A percentile compares a stretch with the other conserved stretches of the same genome.
phyloP scores from a whole-genome alignment of 2,113 vertebrate species.

The Cryptoleucopteryx plumbea region DNA sequence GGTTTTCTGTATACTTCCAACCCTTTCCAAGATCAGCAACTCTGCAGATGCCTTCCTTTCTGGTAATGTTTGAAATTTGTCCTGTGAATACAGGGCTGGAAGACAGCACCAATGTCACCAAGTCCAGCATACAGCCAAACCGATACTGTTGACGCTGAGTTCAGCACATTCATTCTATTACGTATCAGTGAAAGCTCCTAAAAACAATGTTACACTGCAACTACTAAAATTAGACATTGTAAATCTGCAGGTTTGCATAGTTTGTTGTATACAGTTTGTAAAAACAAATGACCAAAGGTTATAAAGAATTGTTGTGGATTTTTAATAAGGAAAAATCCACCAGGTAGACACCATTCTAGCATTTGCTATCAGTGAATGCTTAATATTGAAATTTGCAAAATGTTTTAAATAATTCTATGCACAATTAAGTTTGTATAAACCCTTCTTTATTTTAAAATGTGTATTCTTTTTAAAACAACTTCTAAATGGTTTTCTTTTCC shows the following conservation, averaged over 20 bases:
- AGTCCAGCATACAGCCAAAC: neutral
- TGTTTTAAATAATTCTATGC: neutral
- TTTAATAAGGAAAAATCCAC: neutral
- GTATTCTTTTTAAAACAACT: neutral
- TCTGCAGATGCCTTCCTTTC: neutral
- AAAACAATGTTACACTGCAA: neutral
- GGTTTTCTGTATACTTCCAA: neutral
- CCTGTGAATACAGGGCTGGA: neutral
- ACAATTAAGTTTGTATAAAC: neutral
- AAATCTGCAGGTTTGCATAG: neutral
- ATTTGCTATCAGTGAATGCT: neutral
- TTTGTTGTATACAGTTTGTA: neutral
- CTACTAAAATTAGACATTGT: neutral
- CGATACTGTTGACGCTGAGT: neutral
- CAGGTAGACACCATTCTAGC: neutral
- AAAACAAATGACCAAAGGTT: neutral
- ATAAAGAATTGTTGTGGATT: neutral
- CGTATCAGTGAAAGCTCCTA: neutral
- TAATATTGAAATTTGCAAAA: neutral
- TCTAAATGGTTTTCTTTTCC: accelerated
- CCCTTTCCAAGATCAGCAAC: neutral
- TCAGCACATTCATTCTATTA: neutral
- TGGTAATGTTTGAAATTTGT: neutral
- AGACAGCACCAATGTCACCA: neutral
- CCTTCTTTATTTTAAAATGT: neutral